Percentiles rank a stretch among this genome's conserved stretches.
These are phyloP conservation scores for Leucophora obtusa DNA, from an alignment of 2,888 invertebrate genomes.

Conservation along the genomic window DNA sequence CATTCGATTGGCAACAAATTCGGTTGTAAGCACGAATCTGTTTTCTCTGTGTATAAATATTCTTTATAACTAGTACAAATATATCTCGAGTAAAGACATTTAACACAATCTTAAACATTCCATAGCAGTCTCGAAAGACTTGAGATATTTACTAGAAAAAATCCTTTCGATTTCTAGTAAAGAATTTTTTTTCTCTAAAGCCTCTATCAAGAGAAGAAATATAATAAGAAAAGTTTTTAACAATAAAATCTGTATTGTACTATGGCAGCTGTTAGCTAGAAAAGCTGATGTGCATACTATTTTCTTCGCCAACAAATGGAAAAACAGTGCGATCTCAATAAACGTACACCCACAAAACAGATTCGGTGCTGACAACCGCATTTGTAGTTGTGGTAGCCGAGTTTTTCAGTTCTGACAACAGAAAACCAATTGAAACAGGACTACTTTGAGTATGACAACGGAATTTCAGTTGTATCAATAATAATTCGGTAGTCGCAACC, in stretches of 20 bases:
- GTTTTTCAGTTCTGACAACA: no score
- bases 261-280: not conserved
- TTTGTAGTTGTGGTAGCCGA: no score
- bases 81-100: not conserved
- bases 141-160: not conserved
- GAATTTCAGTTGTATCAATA: no score
- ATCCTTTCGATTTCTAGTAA: slow-evolving; percentile 36
- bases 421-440: no score
- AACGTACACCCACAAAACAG: no score
- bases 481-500: no score
- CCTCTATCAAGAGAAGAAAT: slow-evolving; percentile 29
- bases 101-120: slow-evolving; percentile 8
- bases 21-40: no score
- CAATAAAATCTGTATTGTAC: slow-evolving; percentile 1
- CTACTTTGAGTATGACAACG: no score
- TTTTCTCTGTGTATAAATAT: no score
- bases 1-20: no score
- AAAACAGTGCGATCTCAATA: no score
- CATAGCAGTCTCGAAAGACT: not conserved
- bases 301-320: not conserved
- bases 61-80: not conserved
- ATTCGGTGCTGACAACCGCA: no score
- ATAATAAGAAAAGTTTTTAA: slow-evolving; percentile 1
- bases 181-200: slow-evolving; percentile 26
- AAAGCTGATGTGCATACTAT: not conserved